Conservation (phyloP, 2,797 vertebrate genomes). For the Neosilurus hyrtlii region DNA sequence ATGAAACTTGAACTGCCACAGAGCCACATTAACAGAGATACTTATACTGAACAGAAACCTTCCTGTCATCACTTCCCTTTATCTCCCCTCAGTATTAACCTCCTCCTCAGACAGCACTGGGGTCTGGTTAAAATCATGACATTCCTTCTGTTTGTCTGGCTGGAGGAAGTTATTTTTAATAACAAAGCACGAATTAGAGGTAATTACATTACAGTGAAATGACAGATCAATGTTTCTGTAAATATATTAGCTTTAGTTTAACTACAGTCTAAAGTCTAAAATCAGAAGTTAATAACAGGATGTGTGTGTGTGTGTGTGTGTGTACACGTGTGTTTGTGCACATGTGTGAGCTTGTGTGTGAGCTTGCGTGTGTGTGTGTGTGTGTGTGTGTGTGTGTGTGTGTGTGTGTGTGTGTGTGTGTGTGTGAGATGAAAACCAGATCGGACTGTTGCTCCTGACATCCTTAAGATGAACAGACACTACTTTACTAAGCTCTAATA, state of each 20-base stretch:
- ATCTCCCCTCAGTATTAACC: background rate
- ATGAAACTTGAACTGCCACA: background rate
- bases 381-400: no score
- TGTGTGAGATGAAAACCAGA: no score
- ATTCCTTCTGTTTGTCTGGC: background rate
- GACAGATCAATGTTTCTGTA: background rate
- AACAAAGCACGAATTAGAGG: background rate
- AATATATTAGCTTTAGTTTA: background rate
- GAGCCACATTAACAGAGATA: background rate
- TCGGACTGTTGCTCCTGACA: background rate
- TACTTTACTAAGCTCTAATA: background rate
- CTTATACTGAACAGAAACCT: background rate
- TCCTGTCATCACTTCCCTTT: background rate
- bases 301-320: background rate
- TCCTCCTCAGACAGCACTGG: background rate
- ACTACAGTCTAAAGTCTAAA: no score
- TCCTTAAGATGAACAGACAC: background rate
- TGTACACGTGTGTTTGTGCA: no score
- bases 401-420: no score
- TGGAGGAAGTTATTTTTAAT: background rate
- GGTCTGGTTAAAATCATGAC: background rate
- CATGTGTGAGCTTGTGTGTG: no score
- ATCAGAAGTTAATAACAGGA: no score
- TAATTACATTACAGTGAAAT: background rate
- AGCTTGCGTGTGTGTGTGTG: no score